Conservation (phyloP, 2,888 invertebrate species). For the Agriopis aurantiaria region DNA sequence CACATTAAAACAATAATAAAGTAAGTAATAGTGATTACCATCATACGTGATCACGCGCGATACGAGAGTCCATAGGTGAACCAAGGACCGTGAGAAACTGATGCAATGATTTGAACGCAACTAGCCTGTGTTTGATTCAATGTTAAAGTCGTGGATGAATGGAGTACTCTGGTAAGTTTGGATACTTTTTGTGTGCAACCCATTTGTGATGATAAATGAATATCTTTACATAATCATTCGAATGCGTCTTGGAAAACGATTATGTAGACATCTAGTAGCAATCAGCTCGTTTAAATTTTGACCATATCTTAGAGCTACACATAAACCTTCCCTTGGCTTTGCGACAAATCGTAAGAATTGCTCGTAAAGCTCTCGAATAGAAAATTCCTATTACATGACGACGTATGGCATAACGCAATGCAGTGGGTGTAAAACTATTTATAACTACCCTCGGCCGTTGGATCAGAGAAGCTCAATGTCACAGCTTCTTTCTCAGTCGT, state of each 20-base stretch:
- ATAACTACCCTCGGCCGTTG: conserved; percentile 73
- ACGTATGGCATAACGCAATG: conserved; percentile 57
- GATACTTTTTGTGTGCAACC: background rate
- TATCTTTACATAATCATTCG: no score
- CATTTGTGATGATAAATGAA: background rate
- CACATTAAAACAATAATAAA: conserved; percentile 25
- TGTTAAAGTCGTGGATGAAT: background rate
- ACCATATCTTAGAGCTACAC: background rate
- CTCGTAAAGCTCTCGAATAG: conserved; percentile 69
- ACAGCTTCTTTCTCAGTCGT: conserved; percentile 62
- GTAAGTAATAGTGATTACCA: conserved; percentile 39
- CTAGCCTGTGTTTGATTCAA: background rate
- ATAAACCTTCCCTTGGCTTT: conserved; percentile 48
- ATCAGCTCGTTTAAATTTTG: background rate
- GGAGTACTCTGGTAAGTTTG: background rate
- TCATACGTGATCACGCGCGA: conserved; percentile 39
- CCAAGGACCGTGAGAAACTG: conserved; percentile 38
- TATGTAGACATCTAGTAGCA: background rate
- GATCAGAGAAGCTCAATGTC: conserved; percentile 78
- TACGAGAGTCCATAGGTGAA: conserved; percentile 25
- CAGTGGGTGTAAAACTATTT: conserved; percentile 77
- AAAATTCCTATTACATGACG: conserved; percentile 71
- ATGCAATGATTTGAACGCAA: conserved; percentile 3
- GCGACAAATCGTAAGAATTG: conserved; percentile 54
- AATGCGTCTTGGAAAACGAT: background rate